A percentile compares a stretch with the other conserved stretches of the same genome.
phyloP scores from a whole-genome alignment of 2,113 vertebrate genomes.

The Lagopus leucura region DNA sequence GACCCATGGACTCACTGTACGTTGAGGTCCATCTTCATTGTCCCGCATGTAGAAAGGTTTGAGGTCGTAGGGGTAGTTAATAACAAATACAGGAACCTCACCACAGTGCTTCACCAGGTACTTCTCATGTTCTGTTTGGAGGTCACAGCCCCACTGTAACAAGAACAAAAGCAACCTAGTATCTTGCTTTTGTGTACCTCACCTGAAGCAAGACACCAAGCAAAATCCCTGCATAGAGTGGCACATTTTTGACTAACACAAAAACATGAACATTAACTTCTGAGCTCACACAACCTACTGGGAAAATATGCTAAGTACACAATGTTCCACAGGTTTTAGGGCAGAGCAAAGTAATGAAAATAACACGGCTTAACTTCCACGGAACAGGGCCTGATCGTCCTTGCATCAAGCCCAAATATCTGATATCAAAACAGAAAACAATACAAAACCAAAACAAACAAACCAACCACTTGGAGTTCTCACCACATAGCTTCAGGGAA shows the following conservation, averaged over 20 bases:
- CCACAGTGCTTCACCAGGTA: slow-evolving; percentile 93
- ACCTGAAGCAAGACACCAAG: background rate
- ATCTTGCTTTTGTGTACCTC: background rate
- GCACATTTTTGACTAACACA: background rate
- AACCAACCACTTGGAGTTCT: background rate
- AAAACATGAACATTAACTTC: background rate
- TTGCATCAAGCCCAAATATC: background rate
- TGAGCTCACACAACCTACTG: background rate
- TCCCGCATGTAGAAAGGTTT: slow-evolving; percentile 97
- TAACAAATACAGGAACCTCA: slow-evolving; percentile 89
- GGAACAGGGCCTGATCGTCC: background rate
- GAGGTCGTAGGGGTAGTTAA: slow-evolving; percentile 90
- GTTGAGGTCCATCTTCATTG: slow-evolving; percentile 85
- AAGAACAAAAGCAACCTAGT: background rate
- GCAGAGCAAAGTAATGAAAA: background rate
- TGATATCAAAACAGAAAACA: background rate
- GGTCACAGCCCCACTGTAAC: slow-evolving; percentile 92
- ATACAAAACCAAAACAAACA: background rate
- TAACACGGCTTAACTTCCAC: background rate
- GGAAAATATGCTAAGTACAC: background rate
- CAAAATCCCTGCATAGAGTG: background rate
- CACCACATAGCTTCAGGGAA: background rate
- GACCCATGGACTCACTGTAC: slow-evolving; percentile 82
- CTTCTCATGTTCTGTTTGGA: slow-evolving; percentile 94
- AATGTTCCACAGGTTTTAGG: background rate